Evolutionary conservation across 2,888 invertebrate species (phyloP), one percentile per base, ranked within the genome.

Genomic region (Syrphus vitripennis): DNA sequence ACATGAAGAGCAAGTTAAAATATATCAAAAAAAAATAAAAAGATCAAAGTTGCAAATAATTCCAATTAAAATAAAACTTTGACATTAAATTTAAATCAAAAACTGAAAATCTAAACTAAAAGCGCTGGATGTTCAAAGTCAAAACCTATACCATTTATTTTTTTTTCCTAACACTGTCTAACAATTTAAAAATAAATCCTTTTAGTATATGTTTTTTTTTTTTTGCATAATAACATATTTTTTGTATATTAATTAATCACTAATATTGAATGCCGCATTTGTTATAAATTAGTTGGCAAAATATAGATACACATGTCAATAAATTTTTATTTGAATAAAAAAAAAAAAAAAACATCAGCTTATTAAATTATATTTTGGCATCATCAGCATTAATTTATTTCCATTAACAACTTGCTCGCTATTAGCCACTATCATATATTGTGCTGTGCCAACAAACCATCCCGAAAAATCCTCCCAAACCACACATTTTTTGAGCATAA

Each of bases 341-440:
- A n/a, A n/a, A n/a, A n/a, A 53, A 16, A 2, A 61, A 71, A 16
- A 24, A 61, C 75, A 80, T 80, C 48, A 75, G 75, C 29, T 83
- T 80, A 83, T 84, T 24, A 65, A 59, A 9, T 71, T 53, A 76
- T 61, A 37, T 50, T 19, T 70, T 31, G 42, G 55, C 57, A 67
- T 75, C 65, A 76, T 80, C 65, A 80, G 70, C 59, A 80, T 80
- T 83, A 83, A 80, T 65, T 75, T 71, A 42, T 76, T 76, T 80
- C 57, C 75, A 76, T 80, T 80, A 75, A 75, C 80, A 84, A 76
- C 80, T 83, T 79, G 55, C 76, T 83, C 5, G 5, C 14, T 6
- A 37, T 26, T 53, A 65, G 31, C 70, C 53, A 42, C 70, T 75
- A 75, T 70, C 75, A 70, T 75, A 42, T 24, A n/a, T n/a, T n/a